These are phyloP conservation scores for Eupristina koningsbergeri DNA, from an alignment of 1,140 invertebrate species.

Conservation along the genomic window DNA sequence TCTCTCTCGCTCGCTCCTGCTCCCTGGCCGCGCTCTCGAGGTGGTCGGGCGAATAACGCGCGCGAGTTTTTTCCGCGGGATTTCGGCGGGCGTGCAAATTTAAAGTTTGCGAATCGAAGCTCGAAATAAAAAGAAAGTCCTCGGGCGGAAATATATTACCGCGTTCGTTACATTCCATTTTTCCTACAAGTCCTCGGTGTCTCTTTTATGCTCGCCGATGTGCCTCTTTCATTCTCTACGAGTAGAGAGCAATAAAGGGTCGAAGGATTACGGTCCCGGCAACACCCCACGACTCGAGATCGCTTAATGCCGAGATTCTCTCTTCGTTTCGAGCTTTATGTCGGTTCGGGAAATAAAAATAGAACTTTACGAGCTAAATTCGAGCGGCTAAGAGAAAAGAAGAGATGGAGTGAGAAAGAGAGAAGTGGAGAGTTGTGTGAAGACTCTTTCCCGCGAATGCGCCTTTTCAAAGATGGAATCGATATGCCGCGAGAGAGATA, in stretches of 20 bases:
- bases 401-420: background rate
- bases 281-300: slow-evolving; percentile 29
- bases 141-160: background rate
- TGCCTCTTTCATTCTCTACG: background rate
- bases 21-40: too few relatives aligned
- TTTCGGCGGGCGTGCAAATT: background rate
- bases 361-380: slow-evolving; percentile 52
- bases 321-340: slow-evolving; percentile 28
- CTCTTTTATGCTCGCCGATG: background rate
- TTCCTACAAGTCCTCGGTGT: background rate
- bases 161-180: background rate
- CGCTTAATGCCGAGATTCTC: slow-evolving; percentile 48
- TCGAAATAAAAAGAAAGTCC: background rate
- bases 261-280: slow-evolving; percentile 41
- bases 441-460: background rate
- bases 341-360: slow-evolving; percentile 47
- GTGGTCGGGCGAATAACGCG: too few relatives aligned
- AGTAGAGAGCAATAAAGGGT: slow-evolving; percentile 47
- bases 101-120: too few relatives aligned
- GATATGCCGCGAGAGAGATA: slow-evolving; percentile 14
- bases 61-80: too few relatives aligned
- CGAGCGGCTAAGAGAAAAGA: slow-evolving; percentile 31
- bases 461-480: slow-evolving; percentile 20
- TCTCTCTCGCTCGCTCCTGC: too few relatives aligned
- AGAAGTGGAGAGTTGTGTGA: background rate